Evolutionary conservation across 2,888 invertebrate genomes (phyloP).

Genomic region (Liposcelis brunnea): DNA sequence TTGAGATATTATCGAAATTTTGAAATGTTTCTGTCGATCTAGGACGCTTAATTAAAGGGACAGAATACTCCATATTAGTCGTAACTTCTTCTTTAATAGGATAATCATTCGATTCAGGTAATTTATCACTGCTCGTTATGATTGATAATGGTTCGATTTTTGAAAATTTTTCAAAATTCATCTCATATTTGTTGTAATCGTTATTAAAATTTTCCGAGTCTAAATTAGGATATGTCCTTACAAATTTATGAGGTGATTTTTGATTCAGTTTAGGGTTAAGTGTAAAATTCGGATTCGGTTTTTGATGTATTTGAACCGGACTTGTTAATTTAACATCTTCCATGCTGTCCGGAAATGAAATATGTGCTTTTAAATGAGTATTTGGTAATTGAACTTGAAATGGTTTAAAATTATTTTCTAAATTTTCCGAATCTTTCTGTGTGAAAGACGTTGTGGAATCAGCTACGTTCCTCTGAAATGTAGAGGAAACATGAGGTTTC

Average conservation of each 20-base stretch:
- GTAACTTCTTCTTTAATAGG: not conserved
- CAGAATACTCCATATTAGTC: not conserved
- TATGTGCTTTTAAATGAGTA: not conserved
- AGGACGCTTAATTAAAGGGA: not conserved
- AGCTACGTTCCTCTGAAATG: no score
- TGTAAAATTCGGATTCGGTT: constrained; percentile 7
- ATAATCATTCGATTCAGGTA: not conserved
- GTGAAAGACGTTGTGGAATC: no score
- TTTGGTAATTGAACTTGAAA: constrained; percentile 4
- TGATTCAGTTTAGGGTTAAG: not conserved
- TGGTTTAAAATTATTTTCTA: not conserved
- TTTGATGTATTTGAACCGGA: not conserved
- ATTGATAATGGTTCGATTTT: not conserved
- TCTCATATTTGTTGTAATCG: no score
- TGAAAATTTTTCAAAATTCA: no score
- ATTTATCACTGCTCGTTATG: not conserved
- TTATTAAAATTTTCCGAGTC: no score
- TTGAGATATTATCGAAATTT: not conserved
- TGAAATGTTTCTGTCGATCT: not conserved
- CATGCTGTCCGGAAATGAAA: constrained; percentile 4
- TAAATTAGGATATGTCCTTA: not conserved
- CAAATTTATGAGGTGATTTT: not conserved
- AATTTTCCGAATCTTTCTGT: not conserved
- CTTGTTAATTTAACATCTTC: not conserved
- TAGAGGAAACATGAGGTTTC: no score